Percentiles rank a stretch among this genome's conserved stretches.
phyloP scores from a whole-genome alignment of 1,140 invertebrate species.

The Drosophila asahinai region DNA sequence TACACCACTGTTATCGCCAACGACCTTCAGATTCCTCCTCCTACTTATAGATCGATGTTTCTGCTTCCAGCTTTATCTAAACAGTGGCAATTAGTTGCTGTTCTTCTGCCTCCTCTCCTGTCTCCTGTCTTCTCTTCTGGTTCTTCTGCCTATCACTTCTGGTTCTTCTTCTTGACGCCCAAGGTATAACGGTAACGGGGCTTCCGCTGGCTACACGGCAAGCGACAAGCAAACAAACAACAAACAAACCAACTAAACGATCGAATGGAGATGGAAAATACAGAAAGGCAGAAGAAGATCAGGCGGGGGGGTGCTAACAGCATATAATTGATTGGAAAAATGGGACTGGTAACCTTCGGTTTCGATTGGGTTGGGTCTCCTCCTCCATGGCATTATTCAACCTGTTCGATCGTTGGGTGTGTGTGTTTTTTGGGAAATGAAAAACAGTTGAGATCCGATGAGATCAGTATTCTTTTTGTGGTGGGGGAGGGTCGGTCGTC shows the following conservation, averaged over 20 bases:
- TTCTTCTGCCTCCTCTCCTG: slow-evolving; percentile 14
- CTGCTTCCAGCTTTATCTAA: slow-evolving; percentile 35
- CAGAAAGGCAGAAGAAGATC: neutral
- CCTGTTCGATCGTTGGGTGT: neutral
- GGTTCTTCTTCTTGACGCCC: slow-evolving; percentile 22
- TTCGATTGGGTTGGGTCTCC: slow-evolving; percentile 24
- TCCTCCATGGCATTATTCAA: slow-evolving; percentile 2
- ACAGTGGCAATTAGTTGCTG: slow-evolving; percentile 54
- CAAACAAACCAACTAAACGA: slow-evolving; percentile 34
- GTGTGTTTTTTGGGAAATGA: neutral
- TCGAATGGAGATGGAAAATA: slow-evolving; percentile 19
- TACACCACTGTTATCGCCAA: slow-evolving; percentile 4
- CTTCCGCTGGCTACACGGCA: slow-evolving; percentile 31
- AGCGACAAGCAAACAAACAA: slow-evolving; percentile 28
- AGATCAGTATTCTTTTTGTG: slow-evolving; percentile 14
- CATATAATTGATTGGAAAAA: slow-evolving; percentile 48
- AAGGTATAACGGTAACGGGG: slow-evolving; percentile 43
- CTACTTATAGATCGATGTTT: slow-evolving; percentile 31
- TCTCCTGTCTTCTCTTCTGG: neutral
- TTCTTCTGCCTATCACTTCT: slow-evolving; percentile 15
- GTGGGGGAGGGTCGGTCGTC: neutral
- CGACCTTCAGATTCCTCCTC: slow-evolving; percentile 31
- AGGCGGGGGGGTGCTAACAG: slow-evolving; percentile 1
- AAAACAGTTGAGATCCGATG: slow-evolving; percentile 1
- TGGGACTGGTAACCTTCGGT: slow-evolving; percentile 31